A percentile compares a stretch with the other conserved stretches of the same genome.
These are phyloP conservation scores for Lasioglossum oenotherae DNA, from an alignment of 2,888 invertebrate genomes.

Conservation along the genomic window DNA sequence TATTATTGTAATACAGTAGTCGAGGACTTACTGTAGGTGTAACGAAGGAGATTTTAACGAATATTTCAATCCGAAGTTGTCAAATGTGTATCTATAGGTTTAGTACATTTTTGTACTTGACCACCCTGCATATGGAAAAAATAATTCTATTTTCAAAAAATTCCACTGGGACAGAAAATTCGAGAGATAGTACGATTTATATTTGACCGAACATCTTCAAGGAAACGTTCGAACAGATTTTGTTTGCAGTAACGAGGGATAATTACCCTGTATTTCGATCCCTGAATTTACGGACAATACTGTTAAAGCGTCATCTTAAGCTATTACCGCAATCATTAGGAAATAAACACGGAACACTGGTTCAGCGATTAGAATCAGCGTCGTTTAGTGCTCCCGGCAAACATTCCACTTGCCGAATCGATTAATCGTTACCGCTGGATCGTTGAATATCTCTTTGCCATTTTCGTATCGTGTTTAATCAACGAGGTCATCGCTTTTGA, in stretches of 20 bases:
- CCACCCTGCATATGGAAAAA: no score
- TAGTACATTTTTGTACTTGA: no score
- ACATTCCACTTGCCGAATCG: slow-evolving; percentile 1
- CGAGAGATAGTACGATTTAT: no score
- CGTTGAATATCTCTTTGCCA: slow-evolving; percentile 19
- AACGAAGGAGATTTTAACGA: no score
- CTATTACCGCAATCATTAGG: background rate
- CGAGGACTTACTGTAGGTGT: no score
- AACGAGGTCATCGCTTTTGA: slow-evolving; percentile 13
- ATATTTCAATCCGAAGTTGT: no score
- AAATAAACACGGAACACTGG: background rate
- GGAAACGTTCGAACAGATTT: background rate
- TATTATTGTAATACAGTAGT: no score
- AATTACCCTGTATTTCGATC: background rate
- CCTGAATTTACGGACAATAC: background rate
- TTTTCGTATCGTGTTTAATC: slow-evolving; percentile 19
- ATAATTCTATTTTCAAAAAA: no score
- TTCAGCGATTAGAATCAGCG: background rate
- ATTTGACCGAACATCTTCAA: background rate
- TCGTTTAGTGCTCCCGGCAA: background rate
- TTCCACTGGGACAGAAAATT: no score
- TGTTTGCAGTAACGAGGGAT: background rate
- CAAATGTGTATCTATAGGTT: no score
- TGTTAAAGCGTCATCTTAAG: background rate
- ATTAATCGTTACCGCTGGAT: slow-evolving; percentile 11